Percentiles rank a stretch among this genome's conserved stretches.
Conservation (phyloP, 1,140 invertebrate genomes). For the Lanistes nyassanus region DNA sequence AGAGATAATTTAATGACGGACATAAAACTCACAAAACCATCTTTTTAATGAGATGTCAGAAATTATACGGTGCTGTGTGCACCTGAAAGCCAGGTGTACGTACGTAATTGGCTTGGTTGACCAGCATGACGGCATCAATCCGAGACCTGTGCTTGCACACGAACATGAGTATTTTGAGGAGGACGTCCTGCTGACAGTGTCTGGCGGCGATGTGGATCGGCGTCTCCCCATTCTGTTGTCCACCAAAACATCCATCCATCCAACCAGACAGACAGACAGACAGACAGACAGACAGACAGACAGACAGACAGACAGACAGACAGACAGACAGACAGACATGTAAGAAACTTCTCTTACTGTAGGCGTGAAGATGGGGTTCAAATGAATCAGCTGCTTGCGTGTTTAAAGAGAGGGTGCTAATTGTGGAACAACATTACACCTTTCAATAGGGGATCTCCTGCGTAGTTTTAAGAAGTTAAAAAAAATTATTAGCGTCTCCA, state of each 20-base stretch:
- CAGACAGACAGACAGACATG: background rate
- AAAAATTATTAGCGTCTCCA: too few species aligned
- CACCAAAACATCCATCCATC: background rate
- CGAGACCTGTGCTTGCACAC: slow-evolving; percentile 51
- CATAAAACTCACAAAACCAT: too few species aligned
- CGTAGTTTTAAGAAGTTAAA: too few species aligned
- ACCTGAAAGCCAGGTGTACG: slow-evolving; percentile 19
- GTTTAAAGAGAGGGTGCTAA: too few species aligned
- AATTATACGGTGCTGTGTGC: too few species aligned
- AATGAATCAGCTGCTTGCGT: too few species aligned
- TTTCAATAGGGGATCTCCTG: too few species aligned
- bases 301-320: background rate
- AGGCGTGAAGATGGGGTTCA: too few species aligned
- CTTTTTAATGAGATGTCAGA: too few species aligned
- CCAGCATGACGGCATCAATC: slow-evolving; percentile 62
- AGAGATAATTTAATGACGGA: too few species aligned
- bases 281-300: background rate
- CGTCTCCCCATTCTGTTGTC: slow-evolving; percentile 67
- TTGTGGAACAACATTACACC: too few species aligned
- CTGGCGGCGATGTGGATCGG: slow-evolving; percentile 70
- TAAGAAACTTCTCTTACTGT: background rate
- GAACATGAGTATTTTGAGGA: slow-evolving; percentile 60
- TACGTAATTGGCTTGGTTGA: slow-evolving; percentile 70
- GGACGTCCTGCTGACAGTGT: slow-evolving; percentile 69
- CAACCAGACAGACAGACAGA: background rate